Conservation (phyloP, 2,888 invertebrate species). For the Troides helena region DNA sequence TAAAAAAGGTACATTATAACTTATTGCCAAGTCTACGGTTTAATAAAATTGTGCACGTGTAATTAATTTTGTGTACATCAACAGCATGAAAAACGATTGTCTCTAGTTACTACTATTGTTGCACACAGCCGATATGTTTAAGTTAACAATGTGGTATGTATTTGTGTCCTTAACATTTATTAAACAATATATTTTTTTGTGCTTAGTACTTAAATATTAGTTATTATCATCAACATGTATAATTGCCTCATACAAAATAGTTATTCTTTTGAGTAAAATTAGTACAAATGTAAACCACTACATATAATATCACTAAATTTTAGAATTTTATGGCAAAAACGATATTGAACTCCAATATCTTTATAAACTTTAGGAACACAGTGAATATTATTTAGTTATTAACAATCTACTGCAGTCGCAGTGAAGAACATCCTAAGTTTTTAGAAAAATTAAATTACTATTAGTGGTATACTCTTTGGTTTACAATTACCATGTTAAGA, state of each 20-base stretch:
- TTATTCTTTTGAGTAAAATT: conserved; percentile 2
- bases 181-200: background rate
- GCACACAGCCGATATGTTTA: background rate
- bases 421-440: background rate
- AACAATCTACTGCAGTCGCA: background rate
- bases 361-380: conserved; percentile 14
- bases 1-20: no score
- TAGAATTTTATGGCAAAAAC: conserved; percentile 14
- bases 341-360: conserved; percentile 4
- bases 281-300: background rate
- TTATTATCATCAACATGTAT: background rate
- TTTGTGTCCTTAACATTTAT: background rate
- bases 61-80: no score
- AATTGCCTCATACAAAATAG: background rate
- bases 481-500: conserved; percentile 20
- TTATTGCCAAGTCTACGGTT: no score
- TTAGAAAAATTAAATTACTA: conserved; percentile 12
- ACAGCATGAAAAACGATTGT: no score
- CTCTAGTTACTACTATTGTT: background rate
- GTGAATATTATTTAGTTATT: conserved; percentile 8
- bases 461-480: conserved; percentile 24
- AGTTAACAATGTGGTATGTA: background rate
- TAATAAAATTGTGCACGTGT: no score
- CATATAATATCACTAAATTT: conserved; percentile 9
- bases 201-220: background rate